Evolutionary conservation across 2,113 vertebrate genomes (phyloP), one percentile per base, ranked within the genome.

Genomic region (Cynopterus brachyotis): DNA sequence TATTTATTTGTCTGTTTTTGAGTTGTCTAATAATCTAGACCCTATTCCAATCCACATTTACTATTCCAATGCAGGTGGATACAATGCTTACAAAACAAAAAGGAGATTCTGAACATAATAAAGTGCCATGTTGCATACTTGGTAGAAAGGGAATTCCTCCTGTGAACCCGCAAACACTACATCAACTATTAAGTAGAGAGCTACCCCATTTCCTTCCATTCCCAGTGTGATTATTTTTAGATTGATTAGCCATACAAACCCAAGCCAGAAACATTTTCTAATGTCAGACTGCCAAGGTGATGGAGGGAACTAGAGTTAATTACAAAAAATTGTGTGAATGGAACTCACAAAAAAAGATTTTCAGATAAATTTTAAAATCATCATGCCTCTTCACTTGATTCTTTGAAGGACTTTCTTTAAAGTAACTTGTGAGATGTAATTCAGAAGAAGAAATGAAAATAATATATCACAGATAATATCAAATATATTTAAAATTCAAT

Each of bases 401-500:
- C 50, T 80, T 80, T 69, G 53, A 72, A 72, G 64, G 40, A 50
- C 2, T 75, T 88, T 66, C 5, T 4, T 88, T 57, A 64, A 47
- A 83, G n/a, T 45, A 45, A 40, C 1, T 84, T 30, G 1, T 83
- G 20, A 13, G 67, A 4, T 80, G 0, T 6, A 92, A 40, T 3
- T n/a, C 75, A 59, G 67, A 96, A 32, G 0, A 62, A 30, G 6
- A 82, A 35, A 62, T 89, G 37, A 35, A 92, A 94, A 92, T 95
- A 85, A 50, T 9, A 50, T 0, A 24, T 1, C 72, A 62, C 35
- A 87, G 80, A 32, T 32, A 35, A 91, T 94, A 91, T 88, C 35
- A 88, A 95, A 20, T 95, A 64, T 88, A 79, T 86, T 96, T 98
- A 97, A 91, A 96, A 98, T 94, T 50, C 24, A 94, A 2, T 47